Evolutionary conservation across 2,113 vertebrate genomes (phyloP), one percentile per base, ranked within the genome.

Genomic region (Dissostichus mawsoni): DNA sequence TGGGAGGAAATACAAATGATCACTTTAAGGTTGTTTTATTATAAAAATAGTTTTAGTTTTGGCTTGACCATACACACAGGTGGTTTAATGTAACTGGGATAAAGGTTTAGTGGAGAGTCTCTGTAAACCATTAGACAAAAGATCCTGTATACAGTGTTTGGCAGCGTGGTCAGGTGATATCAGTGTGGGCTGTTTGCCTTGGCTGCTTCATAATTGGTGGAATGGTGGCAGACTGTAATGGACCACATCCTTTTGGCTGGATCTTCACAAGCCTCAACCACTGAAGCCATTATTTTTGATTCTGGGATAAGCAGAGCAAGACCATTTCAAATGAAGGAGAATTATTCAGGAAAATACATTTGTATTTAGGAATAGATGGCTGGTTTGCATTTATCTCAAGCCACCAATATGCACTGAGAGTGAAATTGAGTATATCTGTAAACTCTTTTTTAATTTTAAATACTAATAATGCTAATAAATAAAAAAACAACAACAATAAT

Each of bases 211-310:
- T 95, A 96, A 97, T 97, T 96, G 96, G 74, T 90, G 90, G 94
- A 94, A 95, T 57, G 80, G 93, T 95, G 93, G 95, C 93, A 92
- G 94, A 93, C 95, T 96, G 94, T 96, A 97, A 97, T 97, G 95
- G 96, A 96, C 96, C 96, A 97, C 96, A 97, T 97, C 97, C 96
- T 94, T 91, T 96, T 97, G 96, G 96, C 96, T 94, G 58, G 89
- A 95, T 94, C 94, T 95, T 96, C 95, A 95, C 82, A 96, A 94
- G 47, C 50, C 44, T 81, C 68, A 70, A 95, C 95, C 95, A 94
- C 94, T 94, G 94, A 93, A 94, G 94, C 95, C 94, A 93, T 96
- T 95, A 96, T 96, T 96, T 95, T 96, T 95, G 92, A 95, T 95
- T 97, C 92, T 84, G 91, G 94, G 95, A 94, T 81, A 95, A 94